Percentiles rank a stretch among this genome's conserved stretches.
phyloP scores from a whole-genome alignment of 2,797 vertebrate species.

The Lithobates pipiens region DNA sequence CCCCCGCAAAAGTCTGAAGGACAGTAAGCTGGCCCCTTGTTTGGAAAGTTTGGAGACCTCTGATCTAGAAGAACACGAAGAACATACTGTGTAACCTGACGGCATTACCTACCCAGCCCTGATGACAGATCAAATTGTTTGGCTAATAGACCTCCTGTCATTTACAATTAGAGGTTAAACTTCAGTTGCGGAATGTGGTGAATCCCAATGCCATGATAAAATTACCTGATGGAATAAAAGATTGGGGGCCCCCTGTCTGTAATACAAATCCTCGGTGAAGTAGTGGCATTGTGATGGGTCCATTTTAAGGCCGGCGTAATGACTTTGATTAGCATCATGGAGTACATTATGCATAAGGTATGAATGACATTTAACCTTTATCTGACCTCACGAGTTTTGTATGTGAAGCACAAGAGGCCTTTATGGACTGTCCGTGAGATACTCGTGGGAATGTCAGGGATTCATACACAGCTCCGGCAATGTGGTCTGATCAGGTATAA shows the following conservation, averaged over 20 bases:
- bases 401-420: constrained; percentile 19
- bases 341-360: constrained; percentile 35
- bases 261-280: constrained; percentile 15
- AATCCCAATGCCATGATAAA: constrained; percentile 29
- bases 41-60: too few species aligned
- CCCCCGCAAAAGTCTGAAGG: too few species aligned
- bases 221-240: constrained; percentile 40
- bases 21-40: too few species aligned
- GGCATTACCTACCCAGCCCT: constrained; percentile 2
- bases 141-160: constrained; percentile 26
- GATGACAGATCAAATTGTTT: constrained; percentile 9
- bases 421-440: constrained; percentile 22
- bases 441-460: constrained; percentile 36
- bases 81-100: neutral
- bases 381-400: constrained; percentile 21
- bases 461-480: neutral
- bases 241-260: constrained; percentile 9
- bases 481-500: too few species aligned
- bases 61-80: too few species aligned
- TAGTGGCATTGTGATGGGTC: constrained; percentile 6
- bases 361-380: constrained; percentile 40
- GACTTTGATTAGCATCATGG: constrained; percentile 41
- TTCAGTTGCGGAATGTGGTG: constrained; percentile 25
- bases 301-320: constrained; percentile 43
- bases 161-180: constrained; percentile 11